These are phyloP conservation scores for Chelonia mydas DNA, from an alignment of 2,797 vertebrate species.

Conservation along the genomic window DNA sequence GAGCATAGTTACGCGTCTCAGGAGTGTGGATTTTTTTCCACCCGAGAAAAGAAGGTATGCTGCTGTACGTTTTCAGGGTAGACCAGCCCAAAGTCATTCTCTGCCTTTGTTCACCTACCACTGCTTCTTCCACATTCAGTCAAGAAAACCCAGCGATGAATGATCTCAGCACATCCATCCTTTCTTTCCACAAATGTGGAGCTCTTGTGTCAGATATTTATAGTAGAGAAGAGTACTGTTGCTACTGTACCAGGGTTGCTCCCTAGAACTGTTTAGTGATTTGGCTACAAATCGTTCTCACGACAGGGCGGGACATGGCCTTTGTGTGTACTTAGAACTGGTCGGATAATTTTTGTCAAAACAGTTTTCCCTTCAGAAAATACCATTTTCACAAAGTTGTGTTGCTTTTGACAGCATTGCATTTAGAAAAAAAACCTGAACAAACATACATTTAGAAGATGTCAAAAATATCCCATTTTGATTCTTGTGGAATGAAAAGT, in stretches of 20 bases:
- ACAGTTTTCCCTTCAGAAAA: background rate
- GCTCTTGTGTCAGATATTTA: background rate
- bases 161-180: background rate
- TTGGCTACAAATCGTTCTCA: background rate
- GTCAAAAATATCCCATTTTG: background rate
- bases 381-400: background rate
- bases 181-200: background rate
- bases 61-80: background rate
- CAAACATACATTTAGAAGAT: background rate
- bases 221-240: background rate
- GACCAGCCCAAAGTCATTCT: background rate
- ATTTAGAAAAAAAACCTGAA: background rate
- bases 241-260: background rate
- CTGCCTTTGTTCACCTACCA: background rate
- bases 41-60: background rate
- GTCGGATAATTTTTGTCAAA: background rate
- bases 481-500: background rate
- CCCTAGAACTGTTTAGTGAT: background rate
- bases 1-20: background rate
- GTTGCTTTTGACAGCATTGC: background rate
- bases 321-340: background rate
- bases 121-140: background rate
- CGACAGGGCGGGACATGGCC: background rate
- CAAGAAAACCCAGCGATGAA: background rate
- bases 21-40: background rate